Evolutionary conservation across 1,140 invertebrate genomes (phyloP).

Genomic region (Drosophila tropicalis): DNA sequence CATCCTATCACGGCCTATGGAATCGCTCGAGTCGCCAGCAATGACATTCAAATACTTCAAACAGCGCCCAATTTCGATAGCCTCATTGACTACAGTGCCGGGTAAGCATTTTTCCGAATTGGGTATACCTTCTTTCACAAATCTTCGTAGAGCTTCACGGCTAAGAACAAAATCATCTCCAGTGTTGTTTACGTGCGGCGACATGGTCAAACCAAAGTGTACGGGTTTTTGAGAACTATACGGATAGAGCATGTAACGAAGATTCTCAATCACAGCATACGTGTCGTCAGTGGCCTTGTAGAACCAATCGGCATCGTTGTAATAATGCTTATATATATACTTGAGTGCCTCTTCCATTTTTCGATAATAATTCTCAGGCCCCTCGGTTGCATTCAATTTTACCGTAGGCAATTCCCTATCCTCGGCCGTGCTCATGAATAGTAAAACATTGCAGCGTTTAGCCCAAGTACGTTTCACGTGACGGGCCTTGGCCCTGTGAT

Average conservation of each 20-base stretch:
- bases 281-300: conserved; percentile 97
- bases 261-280: conserved; percentile 95
- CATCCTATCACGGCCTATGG: conserved; percentile 92
- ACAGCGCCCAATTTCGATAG: conserved; percentile 97
- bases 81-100: conserved; percentile 90
- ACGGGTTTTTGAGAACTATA: conserved; percentile 88
- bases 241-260: conserved; percentile 92
- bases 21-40: conserved; percentile 94
- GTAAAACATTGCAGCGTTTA: conserved; percentile 93
- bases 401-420: conserved; percentile 88
- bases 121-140: conserved; percentile 89
- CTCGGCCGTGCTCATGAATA: conserved; percentile 93
- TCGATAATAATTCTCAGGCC: conserved; percentile 94
- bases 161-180: conserved; percentile 96
- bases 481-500: conserved; percentile 47
- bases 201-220: conserved; percentile 94
- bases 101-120: conserved; percentile 87
- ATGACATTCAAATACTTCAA: conserved; percentile 92
- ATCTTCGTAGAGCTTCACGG: conserved; percentile 88
- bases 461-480: conserved; percentile 96
- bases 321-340: conserved; percentile 93
- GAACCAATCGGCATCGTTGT: conserved; percentile 94
- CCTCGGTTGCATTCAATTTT: conserved; percentile 91
- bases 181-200: conserved; percentile 85
- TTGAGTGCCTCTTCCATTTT: conserved; percentile 97